Evolutionary conservation across 1,140 invertebrate genomes (phyloP).

Genomic region (Eurosta solidaginis): DNA sequence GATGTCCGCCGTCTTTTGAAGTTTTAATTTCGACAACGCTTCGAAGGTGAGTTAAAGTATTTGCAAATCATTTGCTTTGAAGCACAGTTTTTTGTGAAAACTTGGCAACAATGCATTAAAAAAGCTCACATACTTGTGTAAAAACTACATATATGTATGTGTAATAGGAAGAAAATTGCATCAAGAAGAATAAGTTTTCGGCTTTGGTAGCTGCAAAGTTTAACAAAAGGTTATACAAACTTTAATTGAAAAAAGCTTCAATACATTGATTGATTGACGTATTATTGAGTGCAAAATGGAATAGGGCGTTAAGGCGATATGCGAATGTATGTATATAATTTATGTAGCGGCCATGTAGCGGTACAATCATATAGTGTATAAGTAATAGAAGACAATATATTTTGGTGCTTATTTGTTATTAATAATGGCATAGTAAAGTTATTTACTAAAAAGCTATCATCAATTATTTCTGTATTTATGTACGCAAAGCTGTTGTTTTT

Average conservation of each 20-base stretch:
- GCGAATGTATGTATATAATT: neutral
- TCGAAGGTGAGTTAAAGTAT: neutral
- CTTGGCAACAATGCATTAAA: neutral
- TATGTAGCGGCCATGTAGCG: no score
- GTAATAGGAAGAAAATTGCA: neutral
- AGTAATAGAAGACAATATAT: no score
- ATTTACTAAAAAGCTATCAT: no score
- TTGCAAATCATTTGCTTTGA: neutral
- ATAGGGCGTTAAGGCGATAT: neutral
- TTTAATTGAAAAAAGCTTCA: neutral
- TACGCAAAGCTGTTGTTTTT: no score
- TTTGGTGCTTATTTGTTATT: no score
- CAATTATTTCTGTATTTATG: no score
- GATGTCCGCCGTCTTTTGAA: neutral
- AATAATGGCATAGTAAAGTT: no score
- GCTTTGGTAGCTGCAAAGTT: conserved; percentile 11
- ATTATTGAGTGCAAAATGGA: neutral
- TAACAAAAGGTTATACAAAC: conserved; percentile 3
- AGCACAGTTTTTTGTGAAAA: neutral
- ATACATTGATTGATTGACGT: conserved; percentile 18
- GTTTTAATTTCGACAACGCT: conserved; percentile 2
- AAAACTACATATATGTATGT: neutral
- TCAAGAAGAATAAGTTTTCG: neutral
- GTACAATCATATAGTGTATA: no score
- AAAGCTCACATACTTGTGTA: no score